phyloP scores from a whole-genome alignment of 2,113 vertebrate genomes.

The Charina bottae region DNA sequence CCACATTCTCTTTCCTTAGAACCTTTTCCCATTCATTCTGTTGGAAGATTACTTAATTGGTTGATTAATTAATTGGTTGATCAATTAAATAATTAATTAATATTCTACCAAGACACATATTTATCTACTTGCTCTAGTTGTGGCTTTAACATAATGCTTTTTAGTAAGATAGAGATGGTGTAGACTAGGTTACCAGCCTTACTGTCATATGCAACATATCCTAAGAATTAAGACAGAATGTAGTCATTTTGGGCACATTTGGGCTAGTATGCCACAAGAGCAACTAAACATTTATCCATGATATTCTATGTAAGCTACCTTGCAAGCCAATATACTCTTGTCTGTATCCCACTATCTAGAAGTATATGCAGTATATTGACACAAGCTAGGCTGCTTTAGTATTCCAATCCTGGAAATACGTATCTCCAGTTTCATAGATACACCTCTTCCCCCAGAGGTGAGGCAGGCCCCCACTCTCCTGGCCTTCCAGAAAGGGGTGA shows the following conservation, averaged over 20 bases:
- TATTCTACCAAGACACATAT: background rate
- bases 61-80: background rate
- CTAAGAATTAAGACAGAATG: background rate
- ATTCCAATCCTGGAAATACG: background rate
- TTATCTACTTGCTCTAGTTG: background rate
- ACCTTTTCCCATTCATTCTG: too few relatives aligned
- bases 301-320: background rate
- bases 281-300: background rate
- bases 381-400: background rate
- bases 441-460: too few relatives aligned
- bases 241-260: background rate
- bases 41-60: too few relatives aligned
- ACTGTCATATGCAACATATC: background rate
- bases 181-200: background rate
- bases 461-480: too few relatives aligned
- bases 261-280: background rate
- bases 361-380: background rate
- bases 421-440: background rate
- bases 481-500: too few relatives aligned
- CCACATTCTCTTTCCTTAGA: too few relatives aligned
- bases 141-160: background rate
- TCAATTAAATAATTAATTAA: too few relatives aligned
- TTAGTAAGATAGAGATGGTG: background rate
- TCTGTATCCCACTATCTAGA: background rate
- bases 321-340: background rate